These are phyloP conservation scores for Lepisosteus oculatus DNA, from an alignment of 2,113 vertebrate species.

Conservation along the genomic window DNA sequence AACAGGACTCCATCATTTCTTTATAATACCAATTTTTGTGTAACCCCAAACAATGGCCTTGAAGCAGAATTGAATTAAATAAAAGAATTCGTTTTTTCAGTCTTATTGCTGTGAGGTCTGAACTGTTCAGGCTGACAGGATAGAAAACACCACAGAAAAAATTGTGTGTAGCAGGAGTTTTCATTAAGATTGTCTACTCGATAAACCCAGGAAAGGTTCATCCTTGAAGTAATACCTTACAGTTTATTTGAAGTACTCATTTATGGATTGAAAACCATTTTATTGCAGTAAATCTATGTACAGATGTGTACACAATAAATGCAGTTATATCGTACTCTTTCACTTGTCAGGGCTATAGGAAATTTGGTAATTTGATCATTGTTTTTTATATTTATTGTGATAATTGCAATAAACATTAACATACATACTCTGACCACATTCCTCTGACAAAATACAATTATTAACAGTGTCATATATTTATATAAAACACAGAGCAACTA, in stretches of 20 bases:
- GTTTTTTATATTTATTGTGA: no score
- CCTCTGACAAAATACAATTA: no score
- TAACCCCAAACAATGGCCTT: not conserved
- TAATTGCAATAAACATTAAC: no score
- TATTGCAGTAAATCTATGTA: no score
- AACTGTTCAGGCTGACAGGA: not conserved
- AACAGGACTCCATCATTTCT: no score
- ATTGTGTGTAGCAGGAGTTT: constrained; percentile 8
- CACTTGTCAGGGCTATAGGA: no score
- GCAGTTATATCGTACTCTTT: no score
- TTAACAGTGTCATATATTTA: no score
- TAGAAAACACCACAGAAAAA: not conserved
- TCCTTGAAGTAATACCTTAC: constrained; percentile 2
- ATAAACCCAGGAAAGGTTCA: not conserved
- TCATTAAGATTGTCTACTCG: constrained; percentile 18
- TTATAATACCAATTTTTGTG: not conserved
- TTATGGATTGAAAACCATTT: constrained; percentile 6
- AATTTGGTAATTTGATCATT: no score
- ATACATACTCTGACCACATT: no score
- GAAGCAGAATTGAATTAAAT: constrained; percentile 3
- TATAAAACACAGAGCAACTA: no score
- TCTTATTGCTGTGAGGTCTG: not conserved
- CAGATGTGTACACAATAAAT: no score
- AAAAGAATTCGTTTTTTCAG: not conserved
- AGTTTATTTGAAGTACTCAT: not conserved